Conservation (phyloP, 2,797 vertebrate genomes). For the Pangasius djambal region DNA sequence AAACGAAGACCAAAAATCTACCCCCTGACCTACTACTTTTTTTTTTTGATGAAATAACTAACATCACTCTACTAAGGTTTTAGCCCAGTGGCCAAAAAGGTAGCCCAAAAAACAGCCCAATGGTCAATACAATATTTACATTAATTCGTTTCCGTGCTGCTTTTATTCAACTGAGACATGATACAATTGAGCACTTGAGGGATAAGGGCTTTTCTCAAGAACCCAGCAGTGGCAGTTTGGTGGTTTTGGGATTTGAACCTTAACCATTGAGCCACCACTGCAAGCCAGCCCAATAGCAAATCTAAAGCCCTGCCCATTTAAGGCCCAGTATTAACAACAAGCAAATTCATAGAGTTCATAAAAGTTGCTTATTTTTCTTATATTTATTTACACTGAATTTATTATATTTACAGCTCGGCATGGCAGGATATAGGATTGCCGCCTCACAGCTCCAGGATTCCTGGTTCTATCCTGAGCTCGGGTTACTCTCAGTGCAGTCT, state of each 20-base stretch:
- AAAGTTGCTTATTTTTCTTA: neutral
- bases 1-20: too few species aligned
- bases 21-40: neutral
- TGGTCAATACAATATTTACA: neutral
- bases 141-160: neutral
- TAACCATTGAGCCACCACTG: neutral
- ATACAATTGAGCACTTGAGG: neutral
- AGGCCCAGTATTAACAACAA: neutral
- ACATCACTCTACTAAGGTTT: neutral
- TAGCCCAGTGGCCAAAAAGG: neutral
- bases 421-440: neutral
- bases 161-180: neutral
- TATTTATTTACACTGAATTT: neutral
- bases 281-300: neutral
- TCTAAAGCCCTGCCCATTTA: neutral
- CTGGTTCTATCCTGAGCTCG: neutral
- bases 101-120: neutral
- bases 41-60: too few species aligned
- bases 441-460: neutral
- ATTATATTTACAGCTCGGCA: neutral
- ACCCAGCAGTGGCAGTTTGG: neutral
- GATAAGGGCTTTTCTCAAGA: too few species aligned
- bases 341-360: neutral
- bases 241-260: neutral
- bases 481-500: neutral